phyloP scores from a whole-genome alignment of 2,888 invertebrate species.

The Villa cingulata region DNA sequence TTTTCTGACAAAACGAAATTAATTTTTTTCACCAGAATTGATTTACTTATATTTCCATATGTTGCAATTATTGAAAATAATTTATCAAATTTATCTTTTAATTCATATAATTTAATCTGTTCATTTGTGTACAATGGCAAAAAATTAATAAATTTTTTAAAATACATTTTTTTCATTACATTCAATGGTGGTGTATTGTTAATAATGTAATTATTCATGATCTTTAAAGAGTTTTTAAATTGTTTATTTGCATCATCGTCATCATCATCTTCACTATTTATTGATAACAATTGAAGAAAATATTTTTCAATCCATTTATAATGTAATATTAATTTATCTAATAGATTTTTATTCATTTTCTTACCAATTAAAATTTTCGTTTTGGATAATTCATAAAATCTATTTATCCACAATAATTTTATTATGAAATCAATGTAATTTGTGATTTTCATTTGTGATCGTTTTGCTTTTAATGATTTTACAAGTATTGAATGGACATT shows the following conservation, averaged over 20 bases:
- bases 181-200: conserved; percentile 13
- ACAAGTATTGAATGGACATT: conserved; percentile 16
- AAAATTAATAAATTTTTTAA: conserved; percentile 13
- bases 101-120: conserved; percentile 16
- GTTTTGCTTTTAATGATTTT: conserved; percentile 15
- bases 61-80: conserved; percentile 22
- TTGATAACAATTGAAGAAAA: conserved; percentile 35
- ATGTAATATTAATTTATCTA: conserved; percentile 51
- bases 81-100: conserved; percentile 20
- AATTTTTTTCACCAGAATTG: conserved; percentile 21
- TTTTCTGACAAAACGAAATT: neutral
- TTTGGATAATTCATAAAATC: conserved; percentile 22
- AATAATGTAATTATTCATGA: conserved; percentile 19
- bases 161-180: conserved; percentile 13
- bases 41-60: conserved; percentile 22
- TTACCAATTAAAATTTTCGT: conserved; percentile 23
- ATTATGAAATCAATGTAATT: conserved; percentile 22
- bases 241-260: too few relatives aligned
- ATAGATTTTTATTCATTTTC: conserved; percentile 39
- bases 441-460: conserved; percentile 18
- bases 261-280: conserved; percentile 15
- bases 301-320: conserved; percentile 62
- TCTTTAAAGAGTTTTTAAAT: conserved; percentile 16
- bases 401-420: conserved; percentile 29
- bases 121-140: conserved; percentile 11